phyloP scores from a whole-genome alignment of 2,888 invertebrate species.

The Pollenia angustigena region DNA sequence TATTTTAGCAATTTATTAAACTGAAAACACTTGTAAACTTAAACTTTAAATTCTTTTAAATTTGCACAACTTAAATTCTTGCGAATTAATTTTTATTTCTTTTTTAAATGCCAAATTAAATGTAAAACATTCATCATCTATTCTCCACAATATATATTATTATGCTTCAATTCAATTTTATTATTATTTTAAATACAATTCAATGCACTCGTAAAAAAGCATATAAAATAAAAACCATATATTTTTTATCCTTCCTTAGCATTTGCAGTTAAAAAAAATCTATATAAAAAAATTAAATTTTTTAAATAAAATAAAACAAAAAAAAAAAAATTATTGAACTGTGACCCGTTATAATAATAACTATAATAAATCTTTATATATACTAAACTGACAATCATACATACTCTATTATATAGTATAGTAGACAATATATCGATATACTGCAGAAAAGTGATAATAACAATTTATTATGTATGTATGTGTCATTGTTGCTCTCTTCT shows the following conservation, averaged over 20 bases:
- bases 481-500: constrained; percentile 50
- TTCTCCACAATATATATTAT: constrained; percentile 21
- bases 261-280: constrained; percentile 62
- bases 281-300: constrained; percentile 66
- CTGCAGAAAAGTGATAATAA: constrained; percentile 83
- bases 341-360: constrained; percentile 81
- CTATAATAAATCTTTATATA: constrained; percentile 80
- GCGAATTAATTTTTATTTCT: no score
- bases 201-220: constrained; percentile 36
- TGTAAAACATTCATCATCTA: constrained; percentile 11
- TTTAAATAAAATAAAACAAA: constrained; percentile 60
- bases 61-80: no score
- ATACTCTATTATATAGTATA: background rate
- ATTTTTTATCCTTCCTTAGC: constrained; percentile 71
- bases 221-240: constrained; percentile 30
- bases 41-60: no score
- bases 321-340: constrained; percentile 77
- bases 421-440: constrained; percentile 74
- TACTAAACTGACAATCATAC: background rate
- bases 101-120: background rate
- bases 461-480: constrained; percentile 78
- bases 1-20: no score
- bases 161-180: constrained; percentile 57
- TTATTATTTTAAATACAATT: constrained; percentile 53
- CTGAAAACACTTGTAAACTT: no score